Evolutionary conservation across 2,888 invertebrate species (phyloP), one percentile per base, ranked within the genome.

Genomic region (Euzetes globulus): DNA sequence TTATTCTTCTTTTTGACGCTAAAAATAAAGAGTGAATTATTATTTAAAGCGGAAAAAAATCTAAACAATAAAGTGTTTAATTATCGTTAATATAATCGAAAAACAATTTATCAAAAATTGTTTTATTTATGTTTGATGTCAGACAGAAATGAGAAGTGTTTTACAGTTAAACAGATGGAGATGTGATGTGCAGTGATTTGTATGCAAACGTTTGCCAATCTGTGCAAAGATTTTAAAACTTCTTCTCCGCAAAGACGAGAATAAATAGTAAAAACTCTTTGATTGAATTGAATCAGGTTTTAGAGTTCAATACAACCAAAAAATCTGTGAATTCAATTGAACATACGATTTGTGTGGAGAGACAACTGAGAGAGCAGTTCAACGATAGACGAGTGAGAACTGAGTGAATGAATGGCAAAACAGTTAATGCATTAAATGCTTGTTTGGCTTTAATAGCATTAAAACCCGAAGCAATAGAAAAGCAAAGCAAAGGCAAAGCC

Each of bases 231-330:
- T 41, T 41, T 41, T 41, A 41, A 41, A 13, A 41, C 41, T 41
- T 41, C 41, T 41, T 41, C 41, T 7, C 41, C 13, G 7, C 41
- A 41, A 41, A 41, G 41, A 41, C 41, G 13, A 41, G 41, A 41
- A 41, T 41, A 41, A 41, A 41, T 1, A 41, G 41, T 41, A 41
- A 41, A 33, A 50, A 50, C 19, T n/a, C 1, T n/a, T 50, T 50
- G 50, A 58, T 58, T 58, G 58, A 58, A 58, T 58, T 19, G 19
- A 19, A 19, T 58, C 19, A 19, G 50, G 50, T 50, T 58, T 58
- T 58, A 25, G 27, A 58, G 58, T 58, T 58, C 58, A 58, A 58
- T 58, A 58, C 58, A 25, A 58, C 58, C n/a, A 50, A 50, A 33
- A 33, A 41, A 41, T 41, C 41, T 41, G 41, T 41, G 6, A 5